Evolutionary conservation across 1,140 invertebrate species (phyloP).

Genomic region (Orchestia grillus): DNA sequence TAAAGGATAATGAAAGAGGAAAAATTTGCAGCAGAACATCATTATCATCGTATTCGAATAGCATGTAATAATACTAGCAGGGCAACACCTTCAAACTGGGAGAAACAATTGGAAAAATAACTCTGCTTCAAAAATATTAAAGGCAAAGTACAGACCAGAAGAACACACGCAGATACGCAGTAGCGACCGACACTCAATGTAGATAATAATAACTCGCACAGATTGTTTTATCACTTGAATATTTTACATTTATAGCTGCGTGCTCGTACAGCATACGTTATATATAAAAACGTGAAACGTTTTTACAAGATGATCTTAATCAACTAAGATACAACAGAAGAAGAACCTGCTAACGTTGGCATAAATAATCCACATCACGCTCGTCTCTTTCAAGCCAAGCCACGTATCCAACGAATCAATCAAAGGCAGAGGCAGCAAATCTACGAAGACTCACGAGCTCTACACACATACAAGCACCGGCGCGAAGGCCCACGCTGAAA

Average conservation of each 20-base stretch:
- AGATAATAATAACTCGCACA: not conserved
- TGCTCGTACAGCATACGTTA: not conserved
- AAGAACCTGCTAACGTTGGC: too few species aligned
- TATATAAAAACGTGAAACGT: not conserved
- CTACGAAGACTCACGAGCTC: too few species aligned
- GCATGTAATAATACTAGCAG: not conserved
- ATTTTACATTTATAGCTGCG: not conserved
- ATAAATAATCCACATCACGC: too few species aligned
- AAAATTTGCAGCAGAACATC: not conserved
- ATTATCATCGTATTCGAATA: not conserved
- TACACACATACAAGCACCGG: too few species aligned
- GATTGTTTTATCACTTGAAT: not conserved
- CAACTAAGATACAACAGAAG: not conserved
- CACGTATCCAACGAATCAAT: too few species aligned
- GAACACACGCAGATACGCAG: not conserved
- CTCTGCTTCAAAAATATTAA: conserved; percentile 50
- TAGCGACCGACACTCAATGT: not conserved
- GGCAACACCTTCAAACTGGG: not conserved
- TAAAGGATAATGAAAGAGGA: not conserved
- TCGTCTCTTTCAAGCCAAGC: too few species aligned
- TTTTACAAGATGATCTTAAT: not conserved
- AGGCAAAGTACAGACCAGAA: conserved; percentile 14
- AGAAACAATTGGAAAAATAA: conserved; percentile 54
- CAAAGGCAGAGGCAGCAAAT: too few species aligned
- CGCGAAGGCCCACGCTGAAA: too few species aligned